phyloP scores from a whole-genome alignment of 2,113 vertebrate genomes.

The Columba janthina region DNA sequence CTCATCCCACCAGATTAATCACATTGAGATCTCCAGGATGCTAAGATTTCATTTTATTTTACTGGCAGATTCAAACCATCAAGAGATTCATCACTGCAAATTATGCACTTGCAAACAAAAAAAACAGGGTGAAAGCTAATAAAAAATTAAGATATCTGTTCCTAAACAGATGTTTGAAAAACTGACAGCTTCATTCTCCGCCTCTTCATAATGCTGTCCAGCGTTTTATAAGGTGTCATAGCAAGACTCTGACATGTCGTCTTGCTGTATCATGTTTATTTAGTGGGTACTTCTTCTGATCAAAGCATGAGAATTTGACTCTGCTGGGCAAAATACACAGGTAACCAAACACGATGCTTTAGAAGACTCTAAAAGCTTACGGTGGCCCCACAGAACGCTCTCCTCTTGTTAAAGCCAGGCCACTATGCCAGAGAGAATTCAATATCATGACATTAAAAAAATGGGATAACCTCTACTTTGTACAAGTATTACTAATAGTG shows the following conservation, averaged over 20 bases:
- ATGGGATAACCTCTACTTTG: not conserved
- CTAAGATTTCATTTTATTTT: constrained; percentile 9
- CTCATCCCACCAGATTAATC: not conserved
- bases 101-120: not conserved
- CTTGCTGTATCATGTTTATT: not conserved
- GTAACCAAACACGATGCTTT: not conserved
- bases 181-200: not conserved
- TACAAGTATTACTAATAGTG: not conserved
- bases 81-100: not conserved
- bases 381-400: not conserved
- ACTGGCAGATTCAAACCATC: not conserved
- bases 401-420: not conserved
- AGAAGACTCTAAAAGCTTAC: not conserved
- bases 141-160: not conserved
- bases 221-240: not conserved
- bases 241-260: not conserved
- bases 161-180: not conserved
- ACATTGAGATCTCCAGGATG: not conserved
- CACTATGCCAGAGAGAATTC: not conserved
- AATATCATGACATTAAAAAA: rapidly evolving
- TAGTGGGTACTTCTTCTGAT: not conserved
- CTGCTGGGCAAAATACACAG: not conserved
- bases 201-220: not conserved
- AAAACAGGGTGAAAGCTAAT: not conserved
- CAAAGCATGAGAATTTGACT: not conserved